Percentiles rank a stretch among this genome's conserved stretches.
Evolutionary conservation across 1,140 invertebrate genomes (phyloP).

Genomic region (Hycleus cichorii): DNA sequence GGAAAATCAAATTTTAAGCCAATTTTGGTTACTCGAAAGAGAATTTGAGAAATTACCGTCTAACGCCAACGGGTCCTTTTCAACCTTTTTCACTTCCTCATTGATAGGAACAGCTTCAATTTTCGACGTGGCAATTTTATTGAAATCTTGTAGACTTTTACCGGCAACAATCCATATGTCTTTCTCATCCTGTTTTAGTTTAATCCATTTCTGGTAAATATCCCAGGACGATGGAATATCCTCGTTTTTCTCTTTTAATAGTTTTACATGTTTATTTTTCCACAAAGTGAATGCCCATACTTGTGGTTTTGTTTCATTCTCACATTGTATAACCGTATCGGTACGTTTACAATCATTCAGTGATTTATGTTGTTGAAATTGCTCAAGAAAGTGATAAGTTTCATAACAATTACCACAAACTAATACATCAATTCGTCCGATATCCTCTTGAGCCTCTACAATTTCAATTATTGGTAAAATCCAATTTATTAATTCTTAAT

Average conservation of each 20-base stretch:
- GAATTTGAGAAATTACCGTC: not conserved
- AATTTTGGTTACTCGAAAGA: too few species aligned
- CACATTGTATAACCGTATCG: slow-evolving; percentile 20
- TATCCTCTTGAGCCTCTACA: slow-evolving; percentile 64
- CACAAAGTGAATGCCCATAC: slow-evolving; percentile 77
- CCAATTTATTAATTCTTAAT: not conserved
- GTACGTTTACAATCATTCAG: slow-evolving; percentile 47
- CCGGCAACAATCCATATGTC: slow-evolving; percentile 72
- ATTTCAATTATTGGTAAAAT: slow-evolving; percentile 4
- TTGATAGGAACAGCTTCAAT: slow-evolving; percentile 37
- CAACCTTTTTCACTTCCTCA: slow-evolving; percentile 5
- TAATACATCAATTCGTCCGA: slow-evolving; percentile 64
- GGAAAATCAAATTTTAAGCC: too few species aligned
- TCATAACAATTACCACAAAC: slow-evolving; percentile 73
- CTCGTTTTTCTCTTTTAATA: slow-evolving; percentile 35
- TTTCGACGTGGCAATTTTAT: slow-evolving; percentile 47
- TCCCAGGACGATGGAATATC: slow-evolving; percentile 62
- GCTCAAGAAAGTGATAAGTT: slow-evolving; percentile 70
- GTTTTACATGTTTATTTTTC: slow-evolving; percentile 55
- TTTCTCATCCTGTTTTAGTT: slow-evolving; percentile 60
- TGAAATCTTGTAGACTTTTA: slow-evolving; percentile 62
- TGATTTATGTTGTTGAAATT: slow-evolving; percentile 63
- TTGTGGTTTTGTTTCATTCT: slow-evolving; percentile 65
- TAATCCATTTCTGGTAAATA: slow-evolving; percentile 73
- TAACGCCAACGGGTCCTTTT: slow-evolving; percentile 23